Evolutionary conservation across 2,113 vertebrate species (phyloP), one percentile per base, ranked within the genome.

Genomic region (Nothocercus nigrocapillus): DNA sequence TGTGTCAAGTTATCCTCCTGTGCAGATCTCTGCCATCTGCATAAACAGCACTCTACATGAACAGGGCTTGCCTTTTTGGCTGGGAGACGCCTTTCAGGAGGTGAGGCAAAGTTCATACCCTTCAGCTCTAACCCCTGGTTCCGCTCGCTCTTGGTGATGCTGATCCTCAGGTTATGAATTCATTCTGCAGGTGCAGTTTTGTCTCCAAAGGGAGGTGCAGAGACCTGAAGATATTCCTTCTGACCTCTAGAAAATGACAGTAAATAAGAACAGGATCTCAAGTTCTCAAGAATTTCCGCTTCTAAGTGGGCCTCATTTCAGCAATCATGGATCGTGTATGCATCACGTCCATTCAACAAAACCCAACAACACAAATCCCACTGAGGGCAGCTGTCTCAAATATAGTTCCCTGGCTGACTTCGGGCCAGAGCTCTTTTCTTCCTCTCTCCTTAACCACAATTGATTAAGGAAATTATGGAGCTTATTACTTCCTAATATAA

Each of bases 401-500:
- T 2, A 2, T 56, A 63, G 27, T 36, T 66, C 68, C 62, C 70
- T 76, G 1, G 0, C 47, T 79, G 76, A 27, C 34, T 61, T 47
- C 2, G 15, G 90, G 24, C 66, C 78, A 81, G 12, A 79, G 13
- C 67, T 73, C 21, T 19, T 68, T 88, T 75, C 76, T 90, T 94
- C 74, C n/a, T 76, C 21, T 40, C 38, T 89, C 4, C 40, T 94
- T 91, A 95, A 53, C 47, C 36, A 53, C 53, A 69, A 38, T 20
- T 90, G 15, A 89, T 90, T 94, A 68, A 91, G 79, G 73, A 67
- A 72, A 34, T 82, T 89, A 69, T 78, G 44, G 40, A 82, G n/a
- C 86, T 88, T 86, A 58, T 88, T 82, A n/a, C 85, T 88, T 94
- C 88, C 88, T 90, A 28, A 51, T 90, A 66, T 69, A 28, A 78